Conservation (phyloP, 2,888 invertebrate genomes). For the Rhyacophila evoluta region DNA sequence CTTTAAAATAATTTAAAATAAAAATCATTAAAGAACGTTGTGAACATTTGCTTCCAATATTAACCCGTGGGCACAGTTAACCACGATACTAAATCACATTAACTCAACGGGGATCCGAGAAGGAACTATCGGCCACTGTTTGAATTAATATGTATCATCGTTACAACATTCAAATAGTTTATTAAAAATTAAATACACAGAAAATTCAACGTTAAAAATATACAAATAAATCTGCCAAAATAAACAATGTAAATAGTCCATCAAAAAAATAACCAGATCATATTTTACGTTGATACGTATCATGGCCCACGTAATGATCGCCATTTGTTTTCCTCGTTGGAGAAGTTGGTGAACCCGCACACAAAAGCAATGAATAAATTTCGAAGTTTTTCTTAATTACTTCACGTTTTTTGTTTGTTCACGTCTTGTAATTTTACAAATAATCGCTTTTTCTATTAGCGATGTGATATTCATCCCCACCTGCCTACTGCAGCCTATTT, state of each 20-base stretch:
- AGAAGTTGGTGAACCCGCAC: slow-evolving; percentile 23
- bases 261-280: slow-evolving; percentile 33
- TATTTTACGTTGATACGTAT: slow-evolving; percentile 44
- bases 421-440: slow-evolving; percentile 47
- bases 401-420: slow-evolving; percentile 45
- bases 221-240: slow-evolving; percentile 18
- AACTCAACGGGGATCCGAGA: background rate
- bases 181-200: background rate
- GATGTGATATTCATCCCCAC: slow-evolving; percentile 32
- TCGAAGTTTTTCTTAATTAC: slow-evolving; percentile 31
- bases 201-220: background rate
- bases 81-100: too few relatives aligned
- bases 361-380: slow-evolving; percentile 51
- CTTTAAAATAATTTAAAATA: too few relatives aligned
- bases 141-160: background rate
- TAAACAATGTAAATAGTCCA: background rate
- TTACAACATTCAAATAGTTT: background rate
- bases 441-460: slow-evolving; percentile 51
- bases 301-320: slow-evolving; percentile 41
- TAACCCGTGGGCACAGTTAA: too few relatives aligned
- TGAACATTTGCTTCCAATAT: too few relatives aligned
- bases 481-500: slow-evolving; percentile 36
- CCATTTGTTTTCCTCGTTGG: slow-evolving; percentile 30
- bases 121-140: background rate
- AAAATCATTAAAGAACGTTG: too few relatives aligned